Conservation (phyloP, 1,140 invertebrate species). For the Psilanteris sp. region DNA sequence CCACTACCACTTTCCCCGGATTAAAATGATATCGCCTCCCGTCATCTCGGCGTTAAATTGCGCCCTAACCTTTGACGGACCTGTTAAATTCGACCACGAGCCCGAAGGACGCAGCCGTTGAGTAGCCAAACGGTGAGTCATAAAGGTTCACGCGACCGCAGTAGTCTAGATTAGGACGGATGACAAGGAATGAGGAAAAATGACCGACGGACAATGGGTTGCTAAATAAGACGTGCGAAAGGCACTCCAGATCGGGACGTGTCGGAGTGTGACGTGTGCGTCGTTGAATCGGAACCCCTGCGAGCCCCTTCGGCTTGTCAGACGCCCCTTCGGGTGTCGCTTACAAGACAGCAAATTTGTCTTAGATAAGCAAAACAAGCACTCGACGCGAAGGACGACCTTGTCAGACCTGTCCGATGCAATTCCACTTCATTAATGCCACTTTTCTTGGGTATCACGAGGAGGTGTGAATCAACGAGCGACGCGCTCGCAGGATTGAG, state of each 20-base stretch:
- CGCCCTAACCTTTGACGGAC: too few species aligned
- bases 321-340: conserved; percentile 75
- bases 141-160: too few species aligned
- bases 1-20: too few species aligned
- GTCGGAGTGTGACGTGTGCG: conserved; percentile 57
- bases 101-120: conserved; percentile 37
- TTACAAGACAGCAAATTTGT: conserved; percentile 80
- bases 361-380: conserved; percentile 78
- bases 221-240: conserved; percentile 43
- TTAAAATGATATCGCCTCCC: too few species aligned
- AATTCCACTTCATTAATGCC: conserved; percentile 65
- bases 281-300: conserved; percentile 43
- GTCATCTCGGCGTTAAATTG: too few species aligned
- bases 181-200: conserved; percentile 18
- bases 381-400: conserved; percentile 62
- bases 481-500: conserved; percentile 39
- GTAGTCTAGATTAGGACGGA: conserved; percentile 2
- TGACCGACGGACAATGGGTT: conserved; percentile 21
- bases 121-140: conserved; percentile 67
- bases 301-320: conserved; percentile 63
- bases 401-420: conserved; percentile 62
- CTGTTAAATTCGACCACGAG: too few species aligned
- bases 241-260: conserved; percentile 43
- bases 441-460: conserved; percentile 60
- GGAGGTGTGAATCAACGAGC: conserved; percentile 56